Evolutionary conservation across 2,797 vertebrate species (phyloP).

Genomic region (Calcarius lapponicus): DNA sequence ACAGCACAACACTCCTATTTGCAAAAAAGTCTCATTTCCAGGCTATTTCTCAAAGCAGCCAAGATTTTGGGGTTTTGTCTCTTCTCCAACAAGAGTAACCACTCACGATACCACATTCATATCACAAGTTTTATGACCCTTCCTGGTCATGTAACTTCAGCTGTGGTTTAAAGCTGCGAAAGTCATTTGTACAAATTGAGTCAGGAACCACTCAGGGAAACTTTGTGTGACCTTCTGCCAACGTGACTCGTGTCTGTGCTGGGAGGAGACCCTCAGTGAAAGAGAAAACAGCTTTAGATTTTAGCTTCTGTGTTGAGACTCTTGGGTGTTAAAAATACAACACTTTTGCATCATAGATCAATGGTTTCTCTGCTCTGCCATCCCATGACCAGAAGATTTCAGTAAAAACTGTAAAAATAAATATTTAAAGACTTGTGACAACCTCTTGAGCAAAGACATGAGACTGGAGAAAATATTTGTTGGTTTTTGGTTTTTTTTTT

Average conservation of each 20-base stretch:
- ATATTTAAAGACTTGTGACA: background rate
- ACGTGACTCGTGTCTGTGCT: accelerated
- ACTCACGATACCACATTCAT: background rate
- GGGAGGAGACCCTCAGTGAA: background rate
- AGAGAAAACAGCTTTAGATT: background rate
- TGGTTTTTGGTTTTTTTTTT: background rate
- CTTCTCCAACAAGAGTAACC: background rate
- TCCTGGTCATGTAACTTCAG: background rate
- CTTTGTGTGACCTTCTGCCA: background rate
- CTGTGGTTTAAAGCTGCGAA: background rate
- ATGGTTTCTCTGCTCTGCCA: background rate
- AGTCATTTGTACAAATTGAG: background rate
- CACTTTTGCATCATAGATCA: background rate
- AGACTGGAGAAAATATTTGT: background rate
- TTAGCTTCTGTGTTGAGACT: background rate
- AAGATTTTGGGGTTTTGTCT: background rate
- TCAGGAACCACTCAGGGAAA: background rate
- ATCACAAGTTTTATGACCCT: background rate
- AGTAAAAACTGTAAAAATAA: background rate
- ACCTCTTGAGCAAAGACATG: background rate
- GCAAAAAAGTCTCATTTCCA: background rate
- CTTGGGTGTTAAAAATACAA: background rate
- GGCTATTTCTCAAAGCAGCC: background rate
- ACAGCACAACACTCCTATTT: background rate
- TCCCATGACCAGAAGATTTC: background rate